These are phyloP conservation scores for Litoditis marina DNA, from an alignment of 2,888 invertebrate genomes.

Conservation along the genomic window DNA sequence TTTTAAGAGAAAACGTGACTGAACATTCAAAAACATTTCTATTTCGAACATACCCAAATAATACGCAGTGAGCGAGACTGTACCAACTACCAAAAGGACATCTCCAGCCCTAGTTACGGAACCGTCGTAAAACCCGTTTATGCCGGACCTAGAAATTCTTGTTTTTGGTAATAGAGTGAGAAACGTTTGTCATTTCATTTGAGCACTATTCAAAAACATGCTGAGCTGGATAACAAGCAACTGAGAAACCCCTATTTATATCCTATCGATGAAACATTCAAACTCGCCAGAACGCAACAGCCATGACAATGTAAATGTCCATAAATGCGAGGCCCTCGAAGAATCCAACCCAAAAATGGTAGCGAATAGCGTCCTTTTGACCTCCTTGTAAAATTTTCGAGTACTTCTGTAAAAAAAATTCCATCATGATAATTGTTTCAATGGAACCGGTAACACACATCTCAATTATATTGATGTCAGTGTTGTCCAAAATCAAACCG, in stretches of 20 bases:
- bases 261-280: too few relatives aligned
- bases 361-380: not conserved
- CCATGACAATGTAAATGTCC: constrained; percentile 36
- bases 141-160: constrained; percentile 25
- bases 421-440: too few relatives aligned
- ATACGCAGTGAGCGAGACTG: constrained; percentile 37
- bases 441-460: too few relatives aligned
- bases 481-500: too few relatives aligned
- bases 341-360: constrained; percentile 40
- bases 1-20: too few relatives aligned
- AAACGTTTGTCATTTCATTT: too few relatives aligned
- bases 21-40: too few relatives aligned
- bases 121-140: constrained; percentile 29
- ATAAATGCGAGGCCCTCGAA: constrained; percentile 38
- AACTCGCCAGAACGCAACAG: constrained; percentile 31
- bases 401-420: too few relatives aligned
- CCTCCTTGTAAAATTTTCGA: not conserved
- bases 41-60: too few relatives aligned
- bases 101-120: constrained; percentile 31
- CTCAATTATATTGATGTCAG: too few relatives aligned
- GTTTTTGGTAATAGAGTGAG: not conserved
- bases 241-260: too few relatives aligned
- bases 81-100: constrained; percentile 38
- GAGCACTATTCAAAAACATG: too few relatives aligned
- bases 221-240: not conserved